Percentiles rank a stretch among this genome's conserved stretches.
phyloP scores from a whole-genome alignment of 2,797 vertebrate species.

The Chiroxiphia lanceolata region DNA sequence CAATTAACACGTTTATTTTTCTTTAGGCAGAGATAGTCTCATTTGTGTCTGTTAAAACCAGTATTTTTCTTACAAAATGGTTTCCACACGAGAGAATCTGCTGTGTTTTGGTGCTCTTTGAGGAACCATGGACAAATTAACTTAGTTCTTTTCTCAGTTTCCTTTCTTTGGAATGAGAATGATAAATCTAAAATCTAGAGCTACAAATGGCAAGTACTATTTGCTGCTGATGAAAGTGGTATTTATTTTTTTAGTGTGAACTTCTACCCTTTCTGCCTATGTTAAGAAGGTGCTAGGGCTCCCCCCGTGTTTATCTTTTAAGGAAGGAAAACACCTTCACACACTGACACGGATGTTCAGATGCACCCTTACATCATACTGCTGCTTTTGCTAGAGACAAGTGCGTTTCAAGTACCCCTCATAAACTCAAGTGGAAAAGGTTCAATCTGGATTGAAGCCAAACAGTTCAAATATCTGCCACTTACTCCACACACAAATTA shows the following conservation, averaged over 20 bases:
- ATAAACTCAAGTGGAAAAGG: slow-evolving; percentile 60
- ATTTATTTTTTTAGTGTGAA: background rate
- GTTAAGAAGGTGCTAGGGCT: background rate
- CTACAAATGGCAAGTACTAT: background rate
- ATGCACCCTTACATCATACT: slow-evolving; percentile 31
- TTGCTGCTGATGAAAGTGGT: background rate
- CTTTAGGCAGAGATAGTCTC: background rate
- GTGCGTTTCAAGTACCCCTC: slow-evolving; percentile 51
- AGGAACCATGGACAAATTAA: background rate
- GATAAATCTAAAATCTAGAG: background rate
- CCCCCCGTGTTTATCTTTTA: background rate
- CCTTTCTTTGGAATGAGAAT: background rate
- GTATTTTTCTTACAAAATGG: background rate
- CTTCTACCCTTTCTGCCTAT: background rate
- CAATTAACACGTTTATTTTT: background rate
- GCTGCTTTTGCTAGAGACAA: slow-evolving; percentile 52
- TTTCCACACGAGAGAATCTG: background rate
- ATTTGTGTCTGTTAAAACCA: background rate
- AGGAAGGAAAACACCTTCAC: slow-evolving; percentile 34
- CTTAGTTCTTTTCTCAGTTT: background rate
- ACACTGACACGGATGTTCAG: slow-evolving; percentile 35
- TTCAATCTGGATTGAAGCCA: slow-evolving; percentile 48
- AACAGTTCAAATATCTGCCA: slow-evolving; percentile 33
- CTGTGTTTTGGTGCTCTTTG: background rate
- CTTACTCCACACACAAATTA: background rate